A percentile compares a stretch with the other conserved stretches of the same genome.
These are phyloP conservation scores for Mirza zaza DNA, from an alignment of 2,113 vertebrate genomes.

Conservation along the genomic window DNA sequence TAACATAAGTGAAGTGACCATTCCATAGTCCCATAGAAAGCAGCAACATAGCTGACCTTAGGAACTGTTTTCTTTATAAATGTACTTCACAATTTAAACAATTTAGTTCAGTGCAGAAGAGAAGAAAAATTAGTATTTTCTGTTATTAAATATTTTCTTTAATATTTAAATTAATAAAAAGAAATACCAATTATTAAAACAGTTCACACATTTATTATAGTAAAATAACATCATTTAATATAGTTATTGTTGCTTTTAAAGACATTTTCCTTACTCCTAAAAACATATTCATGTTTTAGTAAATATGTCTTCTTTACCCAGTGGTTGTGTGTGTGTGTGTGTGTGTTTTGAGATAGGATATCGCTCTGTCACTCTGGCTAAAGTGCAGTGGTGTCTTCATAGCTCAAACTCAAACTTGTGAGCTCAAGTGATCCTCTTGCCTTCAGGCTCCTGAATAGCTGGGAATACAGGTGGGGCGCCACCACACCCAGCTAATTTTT, in stretches of 20 bases:
- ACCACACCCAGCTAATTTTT: too few relatives aligned
- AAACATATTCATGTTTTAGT: not conserved
- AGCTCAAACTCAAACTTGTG: too few relatives aligned
- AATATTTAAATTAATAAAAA: constrained; percentile 31
- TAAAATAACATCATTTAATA: not conserved
- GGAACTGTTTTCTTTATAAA: constrained; percentile 14
- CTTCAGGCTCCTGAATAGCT: too few relatives aligned
- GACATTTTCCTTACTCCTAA: not conserved
- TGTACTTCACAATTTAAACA: not conserved
- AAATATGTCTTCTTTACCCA: not conserved
- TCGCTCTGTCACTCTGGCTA: too few relatives aligned
- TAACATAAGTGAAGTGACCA: not conserved
- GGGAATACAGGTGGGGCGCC: too few relatives aligned
- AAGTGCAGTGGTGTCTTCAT: too few relatives aligned
- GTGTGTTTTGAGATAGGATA: too few relatives aligned
- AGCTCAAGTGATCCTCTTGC: too few relatives aligned
- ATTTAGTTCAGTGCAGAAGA: not conserved
- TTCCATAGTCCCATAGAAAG: not conserved
- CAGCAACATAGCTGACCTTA: not conserved
- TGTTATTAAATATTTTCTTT: not conserved
- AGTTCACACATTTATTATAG: not conserved
- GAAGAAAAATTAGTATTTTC: not conserved
- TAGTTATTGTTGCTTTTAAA: not conserved
- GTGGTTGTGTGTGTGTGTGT: not conserved
- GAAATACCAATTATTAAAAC: not conserved